These are phyloP conservation scores for Corvus hawaiiensis DNA, from an alignment of 2,113 vertebrate species.

Conservation along the genomic window DNA sequence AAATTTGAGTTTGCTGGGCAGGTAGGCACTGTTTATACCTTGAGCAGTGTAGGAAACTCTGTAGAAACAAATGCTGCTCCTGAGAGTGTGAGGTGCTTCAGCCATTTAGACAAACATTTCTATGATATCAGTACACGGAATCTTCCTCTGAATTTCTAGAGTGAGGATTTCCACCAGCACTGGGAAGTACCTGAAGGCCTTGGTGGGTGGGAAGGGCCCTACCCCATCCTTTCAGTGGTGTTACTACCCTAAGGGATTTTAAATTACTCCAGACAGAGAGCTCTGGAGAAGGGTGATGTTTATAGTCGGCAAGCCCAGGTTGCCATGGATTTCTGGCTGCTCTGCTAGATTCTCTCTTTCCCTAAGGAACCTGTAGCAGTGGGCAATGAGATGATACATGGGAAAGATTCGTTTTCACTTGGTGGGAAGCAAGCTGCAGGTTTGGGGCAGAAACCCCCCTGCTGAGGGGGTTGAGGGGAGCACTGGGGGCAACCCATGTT, in stretches of 20 bases:
- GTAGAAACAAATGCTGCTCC: background rate
- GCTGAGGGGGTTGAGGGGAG: background rate
- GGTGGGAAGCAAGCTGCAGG: background rate
- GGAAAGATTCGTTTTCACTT: background rate
- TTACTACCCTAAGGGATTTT: background rate
- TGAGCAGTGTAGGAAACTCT: background rate
- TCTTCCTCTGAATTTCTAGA: background rate
- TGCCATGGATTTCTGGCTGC: background rate
- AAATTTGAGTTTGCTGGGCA: background rate
- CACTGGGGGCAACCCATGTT: background rate
- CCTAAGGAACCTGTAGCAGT: background rate
- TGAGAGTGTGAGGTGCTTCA: rapidly evolving
- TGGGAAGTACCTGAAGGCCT: background rate
- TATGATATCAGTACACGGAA: background rate
- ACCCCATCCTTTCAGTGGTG: background rate
- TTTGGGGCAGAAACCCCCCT: background rate
- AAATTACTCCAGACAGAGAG: background rate
- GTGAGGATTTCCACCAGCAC: background rate
- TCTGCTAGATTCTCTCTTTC: background rate
- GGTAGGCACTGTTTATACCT: background rate
- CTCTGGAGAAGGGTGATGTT: background rate
- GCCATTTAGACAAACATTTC: background rate
- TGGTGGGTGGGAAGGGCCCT: background rate
- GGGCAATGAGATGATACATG: rapidly evolving
- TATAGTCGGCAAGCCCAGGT: background rate